Evolutionary conservation across 2,888 invertebrate species (phyloP), one percentile per base, ranked within the genome.

Genomic region (Polyommatus iphigenia): DNA sequence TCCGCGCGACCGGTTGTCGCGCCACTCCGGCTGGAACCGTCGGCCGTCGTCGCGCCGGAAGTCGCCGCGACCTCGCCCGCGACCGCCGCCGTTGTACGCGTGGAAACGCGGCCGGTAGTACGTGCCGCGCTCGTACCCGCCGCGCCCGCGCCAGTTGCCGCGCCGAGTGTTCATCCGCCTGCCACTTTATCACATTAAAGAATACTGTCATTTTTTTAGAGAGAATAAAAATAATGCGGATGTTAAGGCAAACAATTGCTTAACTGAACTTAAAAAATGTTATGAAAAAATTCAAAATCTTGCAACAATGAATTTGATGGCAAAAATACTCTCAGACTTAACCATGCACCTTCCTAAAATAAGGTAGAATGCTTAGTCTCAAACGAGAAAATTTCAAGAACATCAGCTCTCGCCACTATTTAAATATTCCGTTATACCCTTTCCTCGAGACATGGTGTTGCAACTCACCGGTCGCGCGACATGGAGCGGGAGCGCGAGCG

Each of bases 51-150:
- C 87, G 13, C 87, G 81, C 0, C 93, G 83, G 88, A 94, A 93
- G 88, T 93, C 94, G 0, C 93, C 90, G 80, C 91, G 84, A 83
- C 95, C 86, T 85, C 94, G 85, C 81, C 95, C 94, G n/a, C 95
- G 88, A 78, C 87, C 85, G 2, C 94, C 91, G 62, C 95, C 94
- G 87, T 95, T 95, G 89, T 95, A 96, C 29, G 95, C 94, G 87
- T 96, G 96, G 95, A 97, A 97, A 81, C 97, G 95, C 0, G 97
- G 97, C 83, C 97, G 96, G 91, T 97, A 97, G 89, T 97, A 97
- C 0, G 97, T 97, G 81, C 97, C 97, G 78, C 97, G 95, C 86
- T 96, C 96, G 87, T 95, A 96, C 29, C 95, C 95, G 77, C 95
- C 95, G 77, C 95, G 94, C 0, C 95, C 94, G 85, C 94, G 93